A percentile compares a stretch with the other conserved stretches of the same genome.
Evolutionary conservation across 2,888 invertebrate genomes (phyloP).

Genomic region (Oligia fasciuncula): DNA sequence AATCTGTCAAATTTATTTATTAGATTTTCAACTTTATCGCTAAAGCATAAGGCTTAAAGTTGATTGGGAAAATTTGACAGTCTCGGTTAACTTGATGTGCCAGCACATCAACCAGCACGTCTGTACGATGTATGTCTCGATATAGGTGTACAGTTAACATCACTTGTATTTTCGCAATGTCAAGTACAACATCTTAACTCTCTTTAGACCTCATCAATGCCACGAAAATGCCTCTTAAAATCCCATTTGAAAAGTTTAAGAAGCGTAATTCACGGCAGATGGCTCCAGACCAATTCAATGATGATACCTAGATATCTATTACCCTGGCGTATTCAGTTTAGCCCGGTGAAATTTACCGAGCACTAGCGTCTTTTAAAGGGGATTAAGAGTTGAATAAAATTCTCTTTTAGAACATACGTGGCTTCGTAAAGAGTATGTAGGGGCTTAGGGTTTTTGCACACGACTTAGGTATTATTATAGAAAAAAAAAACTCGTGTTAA

Average conservation of each 20-base stretch:
- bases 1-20: no score
- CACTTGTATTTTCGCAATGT: background rate
- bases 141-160: background rate
- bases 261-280: constrained; percentile 12
- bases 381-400: constrained; percentile 29
- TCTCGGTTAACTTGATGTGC: no score
- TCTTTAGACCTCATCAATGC: background rate
- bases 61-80: no score
- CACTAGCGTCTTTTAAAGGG: background rate
- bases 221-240: background rate
- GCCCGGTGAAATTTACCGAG: constrained; percentile 7
- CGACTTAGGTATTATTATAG: background rate
- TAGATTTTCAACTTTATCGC: no score
- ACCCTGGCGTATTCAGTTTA: constrained; percentile 15
- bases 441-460: background rate
- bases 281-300: constrained; percentile 6
- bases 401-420: background rate
- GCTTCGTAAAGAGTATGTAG: background rate
- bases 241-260: constrained; percentile 12
- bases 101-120: no score
- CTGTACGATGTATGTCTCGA: no score
- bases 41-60: no score
- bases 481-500: background rate
- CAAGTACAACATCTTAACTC: background rate
- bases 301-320: constrained; percentile 23